Percentiles rank a stretch among this genome's conserved stretches.
Evolutionary conservation across 2,888 invertebrate genomes (phyloP).

Genomic region (Agrotis ipsilon): DNA sequence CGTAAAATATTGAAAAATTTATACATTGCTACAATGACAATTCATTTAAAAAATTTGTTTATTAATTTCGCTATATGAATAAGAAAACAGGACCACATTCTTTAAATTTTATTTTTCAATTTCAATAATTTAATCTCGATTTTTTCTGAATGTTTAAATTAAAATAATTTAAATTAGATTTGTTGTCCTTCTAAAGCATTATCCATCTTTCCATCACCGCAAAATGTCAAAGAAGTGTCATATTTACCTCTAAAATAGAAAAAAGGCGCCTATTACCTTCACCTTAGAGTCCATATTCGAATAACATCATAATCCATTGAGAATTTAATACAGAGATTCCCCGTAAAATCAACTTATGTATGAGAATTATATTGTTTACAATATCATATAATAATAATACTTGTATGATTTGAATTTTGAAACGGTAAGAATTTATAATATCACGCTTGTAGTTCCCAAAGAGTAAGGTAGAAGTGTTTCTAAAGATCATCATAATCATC

Average conservation of each 20-base stretch:
- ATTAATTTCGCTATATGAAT: no score
- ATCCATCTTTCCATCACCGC: background rate
- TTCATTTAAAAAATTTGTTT: background rate
- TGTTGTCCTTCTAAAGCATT: background rate
- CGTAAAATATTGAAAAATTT: no score
- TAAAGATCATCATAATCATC: no score
- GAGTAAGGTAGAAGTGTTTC: background rate
- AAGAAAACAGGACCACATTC: background rate
- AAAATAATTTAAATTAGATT: no score
- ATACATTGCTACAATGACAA: no score
- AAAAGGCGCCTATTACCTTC: conserved; percentile 29
- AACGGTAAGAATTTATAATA: conserved; percentile 21
- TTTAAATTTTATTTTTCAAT: background rate
- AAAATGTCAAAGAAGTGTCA: background rate
- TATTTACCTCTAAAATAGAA: background rate
- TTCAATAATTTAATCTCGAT: no score
- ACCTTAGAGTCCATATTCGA: conserved; percentile 3
- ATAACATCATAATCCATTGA: conserved; percentile 20
- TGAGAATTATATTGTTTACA: conserved; percentile 38
- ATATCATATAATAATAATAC: conserved; percentile 54
- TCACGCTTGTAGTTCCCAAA: background rate
- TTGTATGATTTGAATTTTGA: conserved; percentile 30
- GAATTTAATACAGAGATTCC: conserved; percentile 50
- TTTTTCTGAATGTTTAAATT: no score
- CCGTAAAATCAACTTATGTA: conserved; percentile 25